A percentile compares a stretch with the other conserved stretches of the same genome.
Conservation (phyloP, 2,888 invertebrate genomes). For the Geophilus truncorum region DNA sequence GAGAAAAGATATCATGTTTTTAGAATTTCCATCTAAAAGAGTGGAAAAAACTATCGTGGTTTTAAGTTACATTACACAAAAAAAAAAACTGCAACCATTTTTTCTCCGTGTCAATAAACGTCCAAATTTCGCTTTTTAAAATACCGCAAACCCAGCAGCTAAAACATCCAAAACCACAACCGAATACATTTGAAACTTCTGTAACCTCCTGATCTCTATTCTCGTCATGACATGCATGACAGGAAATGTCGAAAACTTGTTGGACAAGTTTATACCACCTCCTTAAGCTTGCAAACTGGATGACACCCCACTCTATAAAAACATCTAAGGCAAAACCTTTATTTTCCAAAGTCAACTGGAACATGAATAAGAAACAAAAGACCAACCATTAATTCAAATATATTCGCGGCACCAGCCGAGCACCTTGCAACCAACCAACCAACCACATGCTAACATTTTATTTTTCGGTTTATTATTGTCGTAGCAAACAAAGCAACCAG, state of each 20-base stretch:
- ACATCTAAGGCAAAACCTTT: neutral
- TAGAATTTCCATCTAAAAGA: neutral
- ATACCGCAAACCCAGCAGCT: neutral
- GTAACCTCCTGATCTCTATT: neutral
- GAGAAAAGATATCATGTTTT: neutral
- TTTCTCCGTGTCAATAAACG: neutral
- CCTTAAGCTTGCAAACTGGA: neutral
- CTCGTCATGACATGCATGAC: neutral
- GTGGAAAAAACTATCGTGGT: neutral
- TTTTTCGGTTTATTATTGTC: neutral
- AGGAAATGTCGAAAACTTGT: conserved; percentile 1
- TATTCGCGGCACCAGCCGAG: neutral
- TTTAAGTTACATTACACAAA: neutral
- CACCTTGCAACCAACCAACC: neutral
- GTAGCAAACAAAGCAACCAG: neutral
- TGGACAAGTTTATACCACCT: neutral
- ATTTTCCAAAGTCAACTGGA: neutral
- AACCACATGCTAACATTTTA: neutral
- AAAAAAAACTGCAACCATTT: neutral
- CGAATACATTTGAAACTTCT: neutral
- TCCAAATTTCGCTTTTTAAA: neutral
- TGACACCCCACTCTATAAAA: neutral
- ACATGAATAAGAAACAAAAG: neutral
- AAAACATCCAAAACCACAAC: neutral
- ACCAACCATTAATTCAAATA: no score